phyloP scores from a whole-genome alignment of 2,888 invertebrate species.

The Dermolepida albohirtum region DNA sequence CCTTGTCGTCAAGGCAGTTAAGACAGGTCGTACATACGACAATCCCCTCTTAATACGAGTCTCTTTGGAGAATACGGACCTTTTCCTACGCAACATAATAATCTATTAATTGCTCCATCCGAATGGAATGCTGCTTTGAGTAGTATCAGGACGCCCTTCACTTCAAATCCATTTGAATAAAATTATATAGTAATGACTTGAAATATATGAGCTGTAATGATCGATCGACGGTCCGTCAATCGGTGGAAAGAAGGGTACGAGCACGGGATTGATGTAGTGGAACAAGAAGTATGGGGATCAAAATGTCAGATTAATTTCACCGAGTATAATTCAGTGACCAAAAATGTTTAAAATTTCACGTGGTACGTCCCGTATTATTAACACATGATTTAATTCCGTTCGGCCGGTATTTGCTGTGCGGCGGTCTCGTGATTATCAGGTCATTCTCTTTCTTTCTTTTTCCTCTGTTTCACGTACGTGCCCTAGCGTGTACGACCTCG shows the following conservation, averaged over 20 bases:
- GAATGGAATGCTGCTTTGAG: conserved; percentile 19
- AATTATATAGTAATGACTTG: conserved; percentile 15
- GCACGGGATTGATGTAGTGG: neutral
- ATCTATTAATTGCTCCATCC: conserved; percentile 41
- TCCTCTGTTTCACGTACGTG: neutral
- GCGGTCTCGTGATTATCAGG: conserved; percentile 15
- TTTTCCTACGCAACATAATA: conserved; percentile 25
- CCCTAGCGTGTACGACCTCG: neutral
- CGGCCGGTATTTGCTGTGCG: neutral
- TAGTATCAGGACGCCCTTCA: conserved; percentile 17
- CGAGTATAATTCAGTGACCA: conserved; percentile 27
- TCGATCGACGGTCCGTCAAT: neutral
- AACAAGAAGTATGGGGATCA: conserved; percentile 12
- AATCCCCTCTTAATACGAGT: conserved; percentile 5
- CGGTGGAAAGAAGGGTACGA: neutral
- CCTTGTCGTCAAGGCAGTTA: conserved; percentile 1
- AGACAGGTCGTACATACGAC: conserved; percentile 8
- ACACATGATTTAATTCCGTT: conserved; percentile 32
- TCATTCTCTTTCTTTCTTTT: neutral
- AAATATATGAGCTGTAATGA: conserved; percentile 3
- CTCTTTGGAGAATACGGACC: conserved; percentile 9
- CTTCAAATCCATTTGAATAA: conserved; percentile 29
- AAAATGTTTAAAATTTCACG: conserved; percentile 43
- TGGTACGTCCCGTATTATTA: conserved; percentile 15
- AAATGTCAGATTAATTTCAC: conserved; percentile 40